Percentiles rank a stretch among this genome's conserved stretches.
phyloP scores from a whole-genome alignment of 2,797 vertebrate species.

The Poecilia picta region DNA sequence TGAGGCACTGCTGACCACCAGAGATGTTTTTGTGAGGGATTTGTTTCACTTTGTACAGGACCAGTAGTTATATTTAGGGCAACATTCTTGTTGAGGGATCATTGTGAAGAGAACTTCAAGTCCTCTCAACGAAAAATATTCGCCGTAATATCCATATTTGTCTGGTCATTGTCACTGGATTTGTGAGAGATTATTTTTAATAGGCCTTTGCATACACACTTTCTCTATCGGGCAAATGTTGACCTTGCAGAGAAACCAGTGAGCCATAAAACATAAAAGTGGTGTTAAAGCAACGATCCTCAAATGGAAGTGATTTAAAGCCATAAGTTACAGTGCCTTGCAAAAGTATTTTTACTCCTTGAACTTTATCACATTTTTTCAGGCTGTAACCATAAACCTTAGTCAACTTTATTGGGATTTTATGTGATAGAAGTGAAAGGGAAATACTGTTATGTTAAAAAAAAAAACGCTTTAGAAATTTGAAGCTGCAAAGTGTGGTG shows the following conservation, averaged over 20 bases:
- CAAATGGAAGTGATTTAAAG: conserved; percentile 24
- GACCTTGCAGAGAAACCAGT: conserved; percentile 19
- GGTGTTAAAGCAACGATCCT: conserved; percentile 18
- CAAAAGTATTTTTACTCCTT: not conserved
- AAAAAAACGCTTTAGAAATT: not conserved
- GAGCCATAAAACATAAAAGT: conserved; percentile 35
- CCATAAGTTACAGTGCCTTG: conserved; percentile 27
- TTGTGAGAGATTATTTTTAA: not conserved
- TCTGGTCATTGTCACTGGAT: conserved; percentile 4
- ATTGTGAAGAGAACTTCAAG: not conserved
- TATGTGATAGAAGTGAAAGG: not conserved
- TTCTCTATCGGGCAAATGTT: not conserved
- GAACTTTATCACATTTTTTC: not conserved
- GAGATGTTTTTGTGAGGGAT: not conserved
- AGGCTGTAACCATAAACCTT: not conserved
- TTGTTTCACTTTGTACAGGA: conserved; percentile 24
- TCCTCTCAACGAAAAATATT: conserved; percentile 7
- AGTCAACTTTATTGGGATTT: not conserved
- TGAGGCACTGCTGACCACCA: conserved; percentile 16
- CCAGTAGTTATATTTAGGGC: conserved; percentile 15
- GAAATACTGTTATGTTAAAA: not conserved
- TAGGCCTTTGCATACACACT: conserved; percentile 6
- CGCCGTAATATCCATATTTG: conserved; percentile 1
- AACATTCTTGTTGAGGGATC: conserved; percentile 7
- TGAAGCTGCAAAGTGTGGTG: not conserved